A percentile compares a stretch with the other conserved stretches of the same genome.
Evolutionary conservation across 1,140 invertebrate genomes (phyloP).

Genomic region (Rhizoglyphus robini): DNA sequence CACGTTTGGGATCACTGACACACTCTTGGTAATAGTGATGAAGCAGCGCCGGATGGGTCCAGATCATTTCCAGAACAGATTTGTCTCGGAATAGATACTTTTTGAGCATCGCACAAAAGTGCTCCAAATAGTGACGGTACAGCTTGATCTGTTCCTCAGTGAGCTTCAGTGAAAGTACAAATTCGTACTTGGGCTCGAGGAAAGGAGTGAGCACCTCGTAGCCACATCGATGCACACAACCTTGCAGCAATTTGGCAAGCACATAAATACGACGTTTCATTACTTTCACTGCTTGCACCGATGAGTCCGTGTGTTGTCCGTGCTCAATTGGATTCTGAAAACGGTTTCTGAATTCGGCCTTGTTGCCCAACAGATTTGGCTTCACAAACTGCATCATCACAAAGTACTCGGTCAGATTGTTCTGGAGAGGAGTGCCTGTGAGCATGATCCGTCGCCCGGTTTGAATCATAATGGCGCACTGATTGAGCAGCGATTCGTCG

Average conservation of each 20-base stretch:
- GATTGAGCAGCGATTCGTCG: conserved; percentile 64
- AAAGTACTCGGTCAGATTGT: conserved; percentile 90
- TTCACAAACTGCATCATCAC: conserved; percentile 78
- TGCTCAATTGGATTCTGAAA: conserved; percentile 33
- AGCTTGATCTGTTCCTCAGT: conserved; percentile 71
- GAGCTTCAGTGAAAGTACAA: conserved; percentile 73
- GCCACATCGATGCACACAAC: conserved; percentile 79
- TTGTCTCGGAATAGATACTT: conserved; percentile 86
- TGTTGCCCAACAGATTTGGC: conserved; percentile 72
- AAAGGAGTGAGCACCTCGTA: conserved; percentile 75
- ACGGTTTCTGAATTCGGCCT: conserved; percentile 89
- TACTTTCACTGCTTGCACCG: conserved; percentile 43
- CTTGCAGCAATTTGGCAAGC: conserved; percentile 69
- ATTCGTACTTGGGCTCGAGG: conserved; percentile 78
- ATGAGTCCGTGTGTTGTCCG: conserved; percentile 36
- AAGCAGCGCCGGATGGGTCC: conserved; percentile 96
- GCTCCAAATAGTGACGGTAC: conserved; percentile 18
- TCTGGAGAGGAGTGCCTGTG: conserved; percentile 91
- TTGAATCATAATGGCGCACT: conserved; percentile 75
- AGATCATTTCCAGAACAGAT: conserved; percentile 97
- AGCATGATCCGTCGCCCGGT: conserved; percentile 69
- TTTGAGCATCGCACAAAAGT: background rate
- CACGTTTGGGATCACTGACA: no score
- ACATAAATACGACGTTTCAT: conserved; percentile 83
- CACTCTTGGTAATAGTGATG: no score